Percentiles rank a stretch among this genome's conserved stretches.
phyloP scores from a whole-genome alignment of 2,888 invertebrate genomes.

The Imbricaverruca yamaguchii region DNA sequence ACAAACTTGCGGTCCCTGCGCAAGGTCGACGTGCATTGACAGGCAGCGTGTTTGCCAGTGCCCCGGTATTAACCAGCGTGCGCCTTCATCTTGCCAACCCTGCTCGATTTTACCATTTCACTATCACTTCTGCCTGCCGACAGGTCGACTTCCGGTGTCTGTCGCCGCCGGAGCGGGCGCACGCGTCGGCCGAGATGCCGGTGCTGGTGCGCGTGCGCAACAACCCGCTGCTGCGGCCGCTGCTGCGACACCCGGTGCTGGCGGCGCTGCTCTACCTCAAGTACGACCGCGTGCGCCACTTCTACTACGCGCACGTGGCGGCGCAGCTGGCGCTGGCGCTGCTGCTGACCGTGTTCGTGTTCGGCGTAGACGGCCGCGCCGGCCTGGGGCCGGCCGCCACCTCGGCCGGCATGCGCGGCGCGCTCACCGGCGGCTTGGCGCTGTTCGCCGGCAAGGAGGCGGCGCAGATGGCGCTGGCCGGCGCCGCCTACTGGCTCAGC shows the following conservation, averaged over 20 bases:
- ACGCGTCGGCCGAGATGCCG: not conserved
- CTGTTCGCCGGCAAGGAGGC: not conserved
- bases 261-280: constrained; percentile 3
- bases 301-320: not conserved
- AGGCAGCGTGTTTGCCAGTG: too few species aligned
- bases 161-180: not conserved
- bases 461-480: not conserved
- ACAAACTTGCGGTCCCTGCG: too few species aligned
- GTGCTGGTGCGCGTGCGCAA: not conserved
- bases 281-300: constrained; percentile 6
- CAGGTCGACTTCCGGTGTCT: not conserved
- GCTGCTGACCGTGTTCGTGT: constrained; percentile 4
- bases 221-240: not conserved
- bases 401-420: not conserved
- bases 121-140: not conserved
- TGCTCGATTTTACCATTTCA: too few species aligned
- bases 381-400: too few species aligned
- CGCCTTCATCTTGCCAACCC: too few species aligned
- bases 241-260: not conserved
- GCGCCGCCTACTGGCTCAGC: not conserved
- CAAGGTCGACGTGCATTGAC: not conserved
- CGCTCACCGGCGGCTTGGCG: not conserved
- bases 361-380: not conserved
- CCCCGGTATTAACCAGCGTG: too few species aligned
- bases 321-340: not conserved